Base-by-base conservation (phyloP, 30 jellyfish, hydroid and myxozoan species). In the Mastigias papua region DNA sequence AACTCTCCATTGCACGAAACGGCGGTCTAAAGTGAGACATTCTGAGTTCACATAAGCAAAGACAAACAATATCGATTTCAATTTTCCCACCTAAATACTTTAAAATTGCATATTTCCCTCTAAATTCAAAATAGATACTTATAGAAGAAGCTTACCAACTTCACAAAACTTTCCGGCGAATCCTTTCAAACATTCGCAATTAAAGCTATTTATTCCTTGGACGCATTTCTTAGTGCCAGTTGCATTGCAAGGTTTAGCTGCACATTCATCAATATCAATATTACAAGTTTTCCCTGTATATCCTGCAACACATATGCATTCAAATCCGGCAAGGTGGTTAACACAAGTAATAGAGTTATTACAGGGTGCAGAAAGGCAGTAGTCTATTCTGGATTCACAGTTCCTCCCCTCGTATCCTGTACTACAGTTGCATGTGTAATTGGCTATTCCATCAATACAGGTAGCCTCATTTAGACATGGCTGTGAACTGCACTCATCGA, bases 381-480 rank as follows among this genome's bases (percentile, higher is more conserved):
- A 80, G 76, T 91, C 50, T 27, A 91, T 85, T 68, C 93, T 34
- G 21, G 49, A 57, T 5, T 91, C 81, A 90, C 98, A 91, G 66
- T 50, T 61, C 30, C 93, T 42, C 15, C 98, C 98, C 27, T 66
- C 76, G 82, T 84, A 91, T n/a, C 98, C 98, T 48, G 30, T 61
- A 48, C 90, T 84, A 75, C 98, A 91, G 51, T 85, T 85, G 78
- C 98, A 91, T 9, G 95, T 78, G 86, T 76, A 91, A 67, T 91
- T 85, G 21, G 85, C 90, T 30, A 91, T 78, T 29, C 90, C 92
- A 66, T 91, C 98, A 6, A 69, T 84, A 74, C 98, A 91, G 20
- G 1, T 69, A 1, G 85, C 97, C 1, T 88, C 90, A 69, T 91
- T 91, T 17, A 84, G 78, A 86, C 98, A 91, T 0, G 98, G 98